These are phyloP conservation scores for Xestia c-nigrum DNA, from an alignment of 2,888 invertebrate genomes.

Conservation along the genomic window DNA sequence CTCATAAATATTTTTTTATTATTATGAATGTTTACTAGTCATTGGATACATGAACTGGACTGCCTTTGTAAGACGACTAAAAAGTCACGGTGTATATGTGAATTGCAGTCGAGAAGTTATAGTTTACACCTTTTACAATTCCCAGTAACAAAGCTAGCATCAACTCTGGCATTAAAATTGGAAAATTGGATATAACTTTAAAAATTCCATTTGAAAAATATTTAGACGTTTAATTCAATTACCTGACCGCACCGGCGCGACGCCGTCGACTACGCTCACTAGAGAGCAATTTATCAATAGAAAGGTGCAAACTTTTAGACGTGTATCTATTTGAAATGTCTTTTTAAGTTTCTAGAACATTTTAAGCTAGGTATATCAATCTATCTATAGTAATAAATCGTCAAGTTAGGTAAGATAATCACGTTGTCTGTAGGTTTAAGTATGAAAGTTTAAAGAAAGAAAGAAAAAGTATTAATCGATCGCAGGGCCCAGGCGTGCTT, in stretches of 20 bases:
- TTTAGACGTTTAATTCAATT: slow-evolving; percentile 48
- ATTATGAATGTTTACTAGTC: too few species aligned
- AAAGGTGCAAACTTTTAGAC: slow-evolving; percentile 43
- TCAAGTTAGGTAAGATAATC: neutral
- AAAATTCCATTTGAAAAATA: slow-evolving; percentile 22
- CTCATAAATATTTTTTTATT: too few species aligned
- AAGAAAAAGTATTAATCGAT: too few species aligned
- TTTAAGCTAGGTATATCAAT: neutral
- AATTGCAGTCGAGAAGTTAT: neutral
- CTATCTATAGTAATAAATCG: neutral
- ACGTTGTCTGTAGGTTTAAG: neutral
- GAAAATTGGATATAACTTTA: slow-evolving; percentile 7
- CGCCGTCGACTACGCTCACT: slow-evolving; percentile 24
- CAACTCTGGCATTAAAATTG: neutral
- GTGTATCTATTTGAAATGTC: slow-evolving; percentile 37
- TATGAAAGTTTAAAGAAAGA: neutral
- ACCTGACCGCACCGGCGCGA: slow-evolving; percentile 17
- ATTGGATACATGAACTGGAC: too few species aligned
- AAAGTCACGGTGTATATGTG: too few species aligned
- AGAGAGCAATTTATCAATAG: slow-evolving; percentile 56
- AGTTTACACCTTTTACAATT: neutral
- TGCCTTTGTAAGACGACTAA: too few species aligned
- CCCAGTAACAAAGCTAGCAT: neutral
- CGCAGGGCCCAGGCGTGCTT: too few species aligned
- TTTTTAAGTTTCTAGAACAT: slow-evolving; percentile 11